Evolutionary conservation across 1,140 invertebrate species (phyloP).

Genomic region (Anastatus disparis): DNA sequence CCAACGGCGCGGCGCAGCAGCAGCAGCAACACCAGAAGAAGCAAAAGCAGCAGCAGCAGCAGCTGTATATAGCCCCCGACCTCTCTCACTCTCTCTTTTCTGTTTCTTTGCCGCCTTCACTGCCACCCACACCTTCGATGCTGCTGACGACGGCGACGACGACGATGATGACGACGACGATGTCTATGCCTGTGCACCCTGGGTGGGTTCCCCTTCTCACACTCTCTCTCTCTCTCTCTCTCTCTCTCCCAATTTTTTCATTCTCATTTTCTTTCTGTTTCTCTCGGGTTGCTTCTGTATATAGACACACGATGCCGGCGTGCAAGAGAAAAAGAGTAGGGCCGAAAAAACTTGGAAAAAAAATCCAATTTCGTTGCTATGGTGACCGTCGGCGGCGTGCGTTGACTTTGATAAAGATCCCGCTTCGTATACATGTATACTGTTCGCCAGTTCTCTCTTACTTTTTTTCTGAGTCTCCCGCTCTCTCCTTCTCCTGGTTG

Average conservation of each 20-base stretch:
- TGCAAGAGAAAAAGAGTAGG: too few relatives aligned
- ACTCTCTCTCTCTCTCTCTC: neutral
- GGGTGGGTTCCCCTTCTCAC: neutral
- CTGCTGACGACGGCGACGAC: conserved; percentile 3
- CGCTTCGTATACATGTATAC: conserved; percentile 23
- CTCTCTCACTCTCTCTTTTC: neutral
- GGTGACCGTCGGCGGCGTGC: conserved; percentile 58
- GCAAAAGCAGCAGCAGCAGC: neutral
- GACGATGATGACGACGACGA: conserved; percentile 39
- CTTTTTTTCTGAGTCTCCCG: conserved; percentile 37
- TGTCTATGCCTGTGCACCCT: too few relatives aligned
- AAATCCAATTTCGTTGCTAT: conserved; percentile 68
- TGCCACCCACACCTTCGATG: neutral
- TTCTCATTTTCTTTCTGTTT: neutral
- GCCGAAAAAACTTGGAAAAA: conserved; percentile 66
- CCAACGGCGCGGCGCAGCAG: conserved; percentile 14
- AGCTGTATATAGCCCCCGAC: conserved; percentile 17
- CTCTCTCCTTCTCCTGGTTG: conserved; percentile 29
- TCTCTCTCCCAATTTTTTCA: neutral
- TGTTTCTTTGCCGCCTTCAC: neutral
- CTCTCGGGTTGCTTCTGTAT: neutral
- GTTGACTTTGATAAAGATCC: conserved; percentile 66
- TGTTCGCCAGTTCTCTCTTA: neutral
- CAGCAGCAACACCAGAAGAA: too few relatives aligned
- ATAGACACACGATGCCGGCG: too few relatives aligned